These are phyloP conservation scores for Prenolepis imparis DNA, from an alignment of 2,888 invertebrate genomes.

Conservation along the genomic window DNA sequence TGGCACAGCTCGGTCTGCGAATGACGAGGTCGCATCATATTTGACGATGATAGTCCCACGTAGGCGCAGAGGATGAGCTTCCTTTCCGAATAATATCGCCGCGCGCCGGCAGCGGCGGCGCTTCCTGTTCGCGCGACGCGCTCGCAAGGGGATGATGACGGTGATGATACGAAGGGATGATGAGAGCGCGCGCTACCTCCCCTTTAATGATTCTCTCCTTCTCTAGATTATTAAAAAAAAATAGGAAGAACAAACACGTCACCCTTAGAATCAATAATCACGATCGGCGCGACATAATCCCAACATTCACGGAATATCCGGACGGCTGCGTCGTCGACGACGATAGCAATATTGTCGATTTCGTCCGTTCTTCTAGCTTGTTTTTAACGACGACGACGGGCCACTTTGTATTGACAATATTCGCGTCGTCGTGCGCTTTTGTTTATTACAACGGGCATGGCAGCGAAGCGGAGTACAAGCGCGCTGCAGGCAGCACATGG, in stretches of 20 bases:
- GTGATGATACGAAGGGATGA: background rate
- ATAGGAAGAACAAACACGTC: background rate
- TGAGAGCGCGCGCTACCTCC: background rate
- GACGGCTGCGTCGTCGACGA: background rate
- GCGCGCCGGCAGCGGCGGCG: slow-evolving; percentile 14
- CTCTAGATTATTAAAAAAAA: background rate
- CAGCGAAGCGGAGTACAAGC: slow-evolving; percentile 34
- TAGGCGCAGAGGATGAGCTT: background rate
- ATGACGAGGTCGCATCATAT: slow-evolving; percentile 68
- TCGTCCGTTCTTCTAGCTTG: background rate
- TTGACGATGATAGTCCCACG: slow-evolving; percentile 38
- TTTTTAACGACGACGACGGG: slow-evolving; percentile 27
- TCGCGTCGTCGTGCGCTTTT: slow-evolving; percentile 42
- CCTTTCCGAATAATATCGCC: slow-evolving; percentile 13
- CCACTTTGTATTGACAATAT: slow-evolving; percentile 19
- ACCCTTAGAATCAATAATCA: slow-evolving; percentile 64
- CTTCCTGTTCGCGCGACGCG: background rate
- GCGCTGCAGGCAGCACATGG: slow-evolving; percentile 67
- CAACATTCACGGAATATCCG: background rate
- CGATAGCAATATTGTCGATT: background rate
- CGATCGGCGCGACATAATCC: slow-evolving; percentile 46
- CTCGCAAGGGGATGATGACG: slow-evolving; percentile 6
- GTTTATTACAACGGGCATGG: slow-evolving; percentile 71
- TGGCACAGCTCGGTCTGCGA: slow-evolving; percentile 52
- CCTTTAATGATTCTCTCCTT: background rate